These are phyloP conservation scores for Drosophila antonietae DNA, from an alignment of 2,888 invertebrate species.

Conservation along the genomic window DNA sequence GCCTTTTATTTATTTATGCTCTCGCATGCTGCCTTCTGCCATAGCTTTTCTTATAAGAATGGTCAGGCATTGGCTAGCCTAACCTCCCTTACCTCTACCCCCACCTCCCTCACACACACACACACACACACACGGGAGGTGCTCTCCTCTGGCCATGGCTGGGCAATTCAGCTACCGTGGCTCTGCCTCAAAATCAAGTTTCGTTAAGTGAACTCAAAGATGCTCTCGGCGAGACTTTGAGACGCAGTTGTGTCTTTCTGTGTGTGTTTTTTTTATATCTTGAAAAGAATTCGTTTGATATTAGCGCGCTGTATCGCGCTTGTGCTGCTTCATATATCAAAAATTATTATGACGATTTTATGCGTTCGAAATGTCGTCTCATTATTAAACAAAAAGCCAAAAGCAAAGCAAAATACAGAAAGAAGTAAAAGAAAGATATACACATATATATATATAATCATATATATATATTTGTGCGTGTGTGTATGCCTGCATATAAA, in stretches of 20 bases:
- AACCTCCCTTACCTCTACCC: not conserved
- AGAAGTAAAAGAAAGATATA: constrained; percentile 34
- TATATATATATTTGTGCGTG: constrained; percentile 1
- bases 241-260: constrained; percentile 39
- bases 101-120: not conserved
- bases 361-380: constrained; percentile 84
- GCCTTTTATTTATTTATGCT: constrained; percentile 73
- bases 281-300: constrained; percentile 84
- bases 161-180: constrained; percentile 55
- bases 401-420: constrained; percentile 61
- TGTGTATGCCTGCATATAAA: constrained; percentile 42
- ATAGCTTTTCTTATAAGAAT: constrained; percentile 74
- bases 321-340: constrained; percentile 84
- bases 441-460: constrained; percentile 4
- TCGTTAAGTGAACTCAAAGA: constrained; percentile 38
- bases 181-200: constrained; percentile 44
- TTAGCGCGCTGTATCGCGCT: constrained; percentile 82
- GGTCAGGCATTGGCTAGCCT: constrained; percentile 60
- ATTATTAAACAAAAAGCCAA: constrained; percentile 81
- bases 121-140: not conserved
- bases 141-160: not conserved
- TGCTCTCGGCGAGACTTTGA: constrained; percentile 44
- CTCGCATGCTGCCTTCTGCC: constrained; percentile 59
- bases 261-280: constrained; percentile 65
- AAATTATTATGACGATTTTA: constrained; percentile 84